Conservation (phyloP, 1,140 invertebrate species). For the Lasioglossum albipes region DNA sequence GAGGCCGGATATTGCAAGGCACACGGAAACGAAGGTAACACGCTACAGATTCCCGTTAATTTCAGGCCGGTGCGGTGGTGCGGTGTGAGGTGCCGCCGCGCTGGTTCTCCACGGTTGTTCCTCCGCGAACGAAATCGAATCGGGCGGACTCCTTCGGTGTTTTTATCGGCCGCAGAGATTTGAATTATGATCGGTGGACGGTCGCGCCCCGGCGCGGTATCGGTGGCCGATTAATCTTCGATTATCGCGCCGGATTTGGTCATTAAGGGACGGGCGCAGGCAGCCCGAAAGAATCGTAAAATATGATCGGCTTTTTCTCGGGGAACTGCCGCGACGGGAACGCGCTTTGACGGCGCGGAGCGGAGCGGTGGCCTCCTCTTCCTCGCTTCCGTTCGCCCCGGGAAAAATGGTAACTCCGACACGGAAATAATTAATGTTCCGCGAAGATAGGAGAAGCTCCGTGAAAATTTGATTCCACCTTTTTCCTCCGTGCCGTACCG, state of each 20-base stretch:
- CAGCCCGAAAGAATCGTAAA: conserved; percentile 49
- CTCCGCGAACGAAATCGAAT: conserved; percentile 40
- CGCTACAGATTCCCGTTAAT: conserved; percentile 47
- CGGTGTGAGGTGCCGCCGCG: no score
- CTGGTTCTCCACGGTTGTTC: no score
- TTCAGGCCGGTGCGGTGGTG: background rate
- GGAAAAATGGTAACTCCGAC: conserved; percentile 6
- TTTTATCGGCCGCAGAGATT: conserved; percentile 53
- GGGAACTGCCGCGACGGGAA: background rate
- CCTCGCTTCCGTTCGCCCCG: background rate
- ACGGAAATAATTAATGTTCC: conserved; percentile 22
- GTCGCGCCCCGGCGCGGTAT: conserved; percentile 20
- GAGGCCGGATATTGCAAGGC: conserved; percentile 57
- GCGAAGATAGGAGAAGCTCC: background rate
- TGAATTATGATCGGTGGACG: conserved; percentile 56
- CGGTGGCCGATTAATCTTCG: conserved; percentile 59
- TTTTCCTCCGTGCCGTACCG: no score
- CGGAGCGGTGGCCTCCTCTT: background rate
- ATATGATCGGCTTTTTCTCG: conserved; percentile 22
- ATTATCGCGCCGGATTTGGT: conserved; percentile 46
- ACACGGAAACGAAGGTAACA: conserved; percentile 59
- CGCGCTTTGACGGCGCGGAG: background rate
- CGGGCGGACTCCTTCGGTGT: background rate
- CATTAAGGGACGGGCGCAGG: conserved; percentile 48
- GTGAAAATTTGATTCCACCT: background rate